Percentiles rank a stretch among this genome's conserved stretches.
These are phyloP conservation scores for Monochamus saltuarius DNA, from an alignment of 1,140 invertebrate species.

Conservation along the genomic window DNA sequence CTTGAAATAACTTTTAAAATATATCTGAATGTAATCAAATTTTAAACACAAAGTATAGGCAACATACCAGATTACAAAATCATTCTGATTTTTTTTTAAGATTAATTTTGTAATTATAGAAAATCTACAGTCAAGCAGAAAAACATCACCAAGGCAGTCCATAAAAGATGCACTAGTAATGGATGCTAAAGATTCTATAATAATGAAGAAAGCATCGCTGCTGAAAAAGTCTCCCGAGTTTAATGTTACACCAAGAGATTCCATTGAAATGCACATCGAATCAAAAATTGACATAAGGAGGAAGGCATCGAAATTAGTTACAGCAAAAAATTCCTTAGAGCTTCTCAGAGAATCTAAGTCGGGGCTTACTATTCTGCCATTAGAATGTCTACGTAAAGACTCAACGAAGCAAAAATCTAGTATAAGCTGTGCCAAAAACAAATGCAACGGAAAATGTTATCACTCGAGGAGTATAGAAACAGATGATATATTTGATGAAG, in stretches of 20 bases:
- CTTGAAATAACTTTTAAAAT: no score
- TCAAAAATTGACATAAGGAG: not conserved
- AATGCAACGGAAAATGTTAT: not conserved
- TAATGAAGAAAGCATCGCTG: slow-evolving; percentile 21
- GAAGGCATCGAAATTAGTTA: slow-evolving; percentile 23
- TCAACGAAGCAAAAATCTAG: slow-evolving; percentile 11
- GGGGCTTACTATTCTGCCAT: not conserved
- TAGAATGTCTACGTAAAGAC: not conserved
- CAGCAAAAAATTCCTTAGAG: slow-evolving; percentile 30
- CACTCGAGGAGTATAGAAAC: not conserved
- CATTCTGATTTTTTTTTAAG: no score
- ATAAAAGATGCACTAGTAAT: slow-evolving; percentile 9
- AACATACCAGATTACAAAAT: no score
- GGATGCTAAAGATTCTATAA: slow-evolving; percentile 26
- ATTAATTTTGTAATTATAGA: not conserved
- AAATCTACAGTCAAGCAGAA: not conserved
- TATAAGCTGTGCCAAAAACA: not conserved
- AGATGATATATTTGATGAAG: not conserved
- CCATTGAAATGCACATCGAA: slow-evolving; percentile 18
- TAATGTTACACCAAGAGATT: slow-evolving; percentile 9
- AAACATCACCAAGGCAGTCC: not conserved
- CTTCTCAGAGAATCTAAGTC: slow-evolving; percentile 20
- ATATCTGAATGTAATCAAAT: no score
- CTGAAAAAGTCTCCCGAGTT: slow-evolving; percentile 14
- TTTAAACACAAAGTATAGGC: no score